A percentile compares a stretch with the other conserved stretches of the same genome.
Evolutionary conservation across 2,797 vertebrate species (phyloP).

Genomic region (Myotis daubentonii): DNA sequence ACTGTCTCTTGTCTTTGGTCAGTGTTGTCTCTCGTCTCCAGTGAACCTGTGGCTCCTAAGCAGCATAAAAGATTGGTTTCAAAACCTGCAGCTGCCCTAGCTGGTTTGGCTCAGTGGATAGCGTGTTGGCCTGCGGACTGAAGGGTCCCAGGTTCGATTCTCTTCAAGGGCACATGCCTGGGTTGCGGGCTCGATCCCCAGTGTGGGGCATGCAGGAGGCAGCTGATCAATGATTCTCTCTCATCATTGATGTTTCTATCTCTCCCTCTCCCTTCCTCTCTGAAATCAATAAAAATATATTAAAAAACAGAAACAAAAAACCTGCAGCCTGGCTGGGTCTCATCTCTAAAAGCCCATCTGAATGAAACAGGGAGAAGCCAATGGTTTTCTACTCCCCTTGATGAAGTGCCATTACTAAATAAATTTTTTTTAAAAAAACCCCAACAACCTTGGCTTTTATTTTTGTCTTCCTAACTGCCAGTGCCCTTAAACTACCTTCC

Average conservation of each 20-base stretch:
- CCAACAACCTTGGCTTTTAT: background rate
- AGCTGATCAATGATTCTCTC: too few relatives aligned
- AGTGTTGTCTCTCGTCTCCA: background rate
- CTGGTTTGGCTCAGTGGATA: too few relatives aligned
- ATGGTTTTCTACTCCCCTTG: background rate
- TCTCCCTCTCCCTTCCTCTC: too few relatives aligned
- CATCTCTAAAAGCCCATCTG: background rate
- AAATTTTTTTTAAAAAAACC: too few relatives aligned
- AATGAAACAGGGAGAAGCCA: slow-evolving; percentile 21
- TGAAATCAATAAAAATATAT: too few relatives aligned
- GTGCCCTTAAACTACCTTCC: background rate
- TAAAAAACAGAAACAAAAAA: background rate
- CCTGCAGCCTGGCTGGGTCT: background rate
- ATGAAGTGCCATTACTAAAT: background rate
- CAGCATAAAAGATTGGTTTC: slow-evolving; percentile 5
- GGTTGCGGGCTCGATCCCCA: too few relatives aligned
- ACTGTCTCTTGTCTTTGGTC: background rate
- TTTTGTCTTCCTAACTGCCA: background rate
- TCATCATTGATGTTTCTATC: too few relatives aligned
- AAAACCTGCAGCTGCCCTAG: slow-evolving; percentile 28
- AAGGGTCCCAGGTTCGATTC: too few relatives aligned
- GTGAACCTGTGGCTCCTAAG: slow-evolving; percentile 36
- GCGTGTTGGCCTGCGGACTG: too few relatives aligned
- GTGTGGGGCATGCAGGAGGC: too few relatives aligned
- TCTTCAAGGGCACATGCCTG: too few relatives aligned